Evolutionary conservation across 2,888 invertebrate species (phyloP).

Genomic region (Cheilosia grossa): DNA sequence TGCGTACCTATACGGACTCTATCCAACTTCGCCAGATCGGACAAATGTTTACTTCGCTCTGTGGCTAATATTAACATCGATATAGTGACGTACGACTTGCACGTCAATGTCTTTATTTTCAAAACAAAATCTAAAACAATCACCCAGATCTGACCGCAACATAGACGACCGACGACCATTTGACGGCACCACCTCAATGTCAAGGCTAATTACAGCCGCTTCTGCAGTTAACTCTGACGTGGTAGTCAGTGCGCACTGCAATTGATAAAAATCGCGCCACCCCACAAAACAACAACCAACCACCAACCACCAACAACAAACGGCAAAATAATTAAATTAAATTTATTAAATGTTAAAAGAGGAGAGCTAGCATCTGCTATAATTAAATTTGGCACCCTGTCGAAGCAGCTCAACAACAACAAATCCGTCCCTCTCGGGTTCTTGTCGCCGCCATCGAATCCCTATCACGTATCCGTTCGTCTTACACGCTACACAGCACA

Average conservation of each 20-base stretch:
- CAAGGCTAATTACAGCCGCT: slow-evolving; percentile 35
- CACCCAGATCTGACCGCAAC: background rate
- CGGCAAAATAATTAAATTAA: slow-evolving; percentile 46
- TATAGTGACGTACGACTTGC: background rate
- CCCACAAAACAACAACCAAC: slow-evolving; percentile 1
- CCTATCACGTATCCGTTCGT: slow-evolving; percentile 62
- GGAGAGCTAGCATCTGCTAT: slow-evolving; percentile 49
- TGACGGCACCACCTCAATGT: slow-evolving; percentile 53
- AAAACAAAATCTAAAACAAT: slow-evolving; percentile 9
- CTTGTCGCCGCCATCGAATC: slow-evolving; percentile 56
- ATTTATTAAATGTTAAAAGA: slow-evolving; percentile 52
- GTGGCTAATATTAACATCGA: slow-evolving; percentile 21
- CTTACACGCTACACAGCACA: slow-evolving; percentile 2
- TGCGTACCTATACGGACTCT: too few relatives aligned
- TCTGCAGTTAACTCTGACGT: slow-evolving; percentile 45
- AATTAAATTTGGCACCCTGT: slow-evolving; percentile 70
- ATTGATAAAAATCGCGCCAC: slow-evolving; percentile 43
- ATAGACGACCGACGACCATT: slow-evolving; percentile 1
- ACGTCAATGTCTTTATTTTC: slow-evolving; percentile 61
- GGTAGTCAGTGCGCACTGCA: slow-evolving; percentile 24
- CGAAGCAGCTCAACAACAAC: slow-evolving; percentile 40
- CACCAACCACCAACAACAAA: slow-evolving; percentile 23
- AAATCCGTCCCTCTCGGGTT: slow-evolving; percentile 30
- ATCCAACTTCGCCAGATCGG: background rate
- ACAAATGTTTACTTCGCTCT: background rate